Evolutionary conservation across 1,140 invertebrate genomes (phyloP).

Genomic region (Neotoxoptera formosana): DNA sequence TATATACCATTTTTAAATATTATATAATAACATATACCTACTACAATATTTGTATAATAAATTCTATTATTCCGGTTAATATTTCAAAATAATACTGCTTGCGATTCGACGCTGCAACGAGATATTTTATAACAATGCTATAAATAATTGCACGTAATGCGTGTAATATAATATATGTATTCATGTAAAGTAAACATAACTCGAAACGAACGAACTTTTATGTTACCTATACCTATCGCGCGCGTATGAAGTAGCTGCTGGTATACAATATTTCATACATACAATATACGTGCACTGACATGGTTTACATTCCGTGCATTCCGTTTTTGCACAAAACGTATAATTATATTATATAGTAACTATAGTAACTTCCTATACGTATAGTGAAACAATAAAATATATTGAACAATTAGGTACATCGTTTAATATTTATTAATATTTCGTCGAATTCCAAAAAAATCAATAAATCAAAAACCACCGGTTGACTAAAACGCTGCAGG

Average conservation of each 20-base stretch:
- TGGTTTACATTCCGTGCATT: not conserved
- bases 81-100: slow-evolving; percentile 12
- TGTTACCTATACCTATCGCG: not conserved
- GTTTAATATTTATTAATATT: too few relatives aligned
- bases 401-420: not conserved
- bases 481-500: too few relatives aligned
- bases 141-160: not conserved
- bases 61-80: not conserved
- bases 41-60: not conserved
- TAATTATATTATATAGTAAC: not conserved
- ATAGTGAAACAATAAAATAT: not conserved
- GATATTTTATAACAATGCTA: not conserved
- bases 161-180: too few relatives aligned
- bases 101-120: not conserved
- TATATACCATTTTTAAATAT: not conserved
- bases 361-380: not conserved
- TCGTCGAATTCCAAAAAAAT: too few relatives aligned
- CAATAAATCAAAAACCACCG: too few relatives aligned
- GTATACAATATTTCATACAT: not conserved
- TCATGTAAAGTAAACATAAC: not conserved
- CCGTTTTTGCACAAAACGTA: not conserved
- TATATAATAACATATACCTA: not conserved
- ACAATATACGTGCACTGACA: too few relatives aligned
- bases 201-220: not conserved
- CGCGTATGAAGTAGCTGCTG: not conserved